These are phyloP conservation scores for Leucophenga maculata DNA, from an alignment of 2,888 invertebrate species.

Conservation along the genomic window DNA sequence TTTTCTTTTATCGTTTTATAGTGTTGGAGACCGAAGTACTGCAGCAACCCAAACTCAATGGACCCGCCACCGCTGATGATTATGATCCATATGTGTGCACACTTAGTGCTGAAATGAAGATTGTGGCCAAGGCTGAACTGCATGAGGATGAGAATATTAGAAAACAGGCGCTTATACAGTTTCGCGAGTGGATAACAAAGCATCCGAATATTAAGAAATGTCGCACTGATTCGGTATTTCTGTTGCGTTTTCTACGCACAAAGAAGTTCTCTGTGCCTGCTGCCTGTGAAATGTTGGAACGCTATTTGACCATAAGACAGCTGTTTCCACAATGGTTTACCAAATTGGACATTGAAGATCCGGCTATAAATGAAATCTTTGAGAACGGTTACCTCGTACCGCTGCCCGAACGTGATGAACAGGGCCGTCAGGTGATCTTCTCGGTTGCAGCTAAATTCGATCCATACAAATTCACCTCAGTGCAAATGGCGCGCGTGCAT, in stretches of 20 bases:
- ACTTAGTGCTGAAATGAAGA: conserved; percentile 72
- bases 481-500: conserved; percentile 88
- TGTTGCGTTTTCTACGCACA: conserved; percentile 87
- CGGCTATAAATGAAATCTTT: conserved; percentile 84
- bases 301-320: conserved; percentile 88
- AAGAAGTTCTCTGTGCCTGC: conserved; percentile 90
- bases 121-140: conserved; percentile 81
- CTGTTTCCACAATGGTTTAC: conserved; percentile 90
- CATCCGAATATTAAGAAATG: conserved; percentile 87
- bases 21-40: conserved; percentile 72
- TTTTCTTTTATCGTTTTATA: conserved; percentile 47
- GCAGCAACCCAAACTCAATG: conserved; percentile 62
- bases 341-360: conserved; percentile 84
- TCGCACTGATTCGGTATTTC: conserved; percentile 86
- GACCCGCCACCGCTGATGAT: conserved; percentile 66
- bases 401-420: conserved; percentile 80
- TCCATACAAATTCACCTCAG: conserved; percentile 83
- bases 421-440: conserved; percentile 84
- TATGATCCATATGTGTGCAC: conserved; percentile 70
- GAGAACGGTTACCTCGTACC: conserved; percentile 86
- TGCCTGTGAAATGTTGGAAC: conserved; percentile 89
- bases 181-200: conserved; percentile 87
- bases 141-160: conserved; percentile 85
- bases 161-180: conserved; percentile 82
- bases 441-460: conserved; percentile 87